Evolutionary conservation across 2,113 vertebrate species (phyloP).

Genomic region (Psilopsiagon aymara): DNA sequence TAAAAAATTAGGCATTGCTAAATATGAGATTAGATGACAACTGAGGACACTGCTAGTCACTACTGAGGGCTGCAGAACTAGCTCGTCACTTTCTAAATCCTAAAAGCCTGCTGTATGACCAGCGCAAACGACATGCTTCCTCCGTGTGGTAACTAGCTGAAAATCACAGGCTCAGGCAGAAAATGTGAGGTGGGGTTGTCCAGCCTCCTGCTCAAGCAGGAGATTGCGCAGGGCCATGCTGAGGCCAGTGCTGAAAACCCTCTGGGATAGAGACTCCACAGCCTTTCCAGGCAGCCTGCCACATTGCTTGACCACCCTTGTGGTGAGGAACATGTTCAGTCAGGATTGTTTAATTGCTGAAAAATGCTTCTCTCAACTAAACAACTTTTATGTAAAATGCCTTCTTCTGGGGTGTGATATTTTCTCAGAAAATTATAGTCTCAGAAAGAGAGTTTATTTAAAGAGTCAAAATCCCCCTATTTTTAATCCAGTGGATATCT

Average conservation of each 20-base stretch:
- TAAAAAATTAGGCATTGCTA: background rate
- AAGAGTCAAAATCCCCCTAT: background rate
- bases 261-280: background rate
- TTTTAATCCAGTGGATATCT: background rate
- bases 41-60: background rate
- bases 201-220: background rate
- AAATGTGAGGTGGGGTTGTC: background rate
- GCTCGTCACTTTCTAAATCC: background rate
- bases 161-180: background rate
- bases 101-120: background rate
- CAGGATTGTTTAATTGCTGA: constrained; percentile 9
- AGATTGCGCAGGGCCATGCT: background rate
- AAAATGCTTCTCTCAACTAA: background rate
- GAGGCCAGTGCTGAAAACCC: background rate
- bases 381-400: background rate
- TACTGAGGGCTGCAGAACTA: background rate
- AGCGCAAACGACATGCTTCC: background rate
- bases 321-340: background rate
- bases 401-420: background rate
- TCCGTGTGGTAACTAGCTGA: background rate
- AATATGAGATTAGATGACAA: background rate
- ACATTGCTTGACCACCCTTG: background rate
- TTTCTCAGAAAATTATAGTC: background rate
- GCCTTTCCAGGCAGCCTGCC: background rate
- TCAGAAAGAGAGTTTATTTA: background rate